phyloP scores from a whole-genome alignment of 2,888 invertebrate genomes.

The Mythimna lalbum region DNA sequence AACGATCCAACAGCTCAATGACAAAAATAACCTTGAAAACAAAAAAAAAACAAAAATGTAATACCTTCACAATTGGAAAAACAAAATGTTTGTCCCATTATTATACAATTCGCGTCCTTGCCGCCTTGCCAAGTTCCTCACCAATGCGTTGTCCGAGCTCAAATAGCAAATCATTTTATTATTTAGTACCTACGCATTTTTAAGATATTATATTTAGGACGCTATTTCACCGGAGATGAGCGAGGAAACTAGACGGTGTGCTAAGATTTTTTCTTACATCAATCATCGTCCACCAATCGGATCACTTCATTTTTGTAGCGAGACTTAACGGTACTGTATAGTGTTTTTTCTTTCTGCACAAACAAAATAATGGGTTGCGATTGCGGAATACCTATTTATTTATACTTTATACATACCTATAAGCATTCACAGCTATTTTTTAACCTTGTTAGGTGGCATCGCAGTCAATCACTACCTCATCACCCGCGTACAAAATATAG shows the following conservation, averaged over 20 bases:
- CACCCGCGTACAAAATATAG: no score
- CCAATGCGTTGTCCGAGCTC: slow-evolving; percentile 71
- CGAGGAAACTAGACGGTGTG: background rate
- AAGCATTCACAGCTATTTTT: no score
- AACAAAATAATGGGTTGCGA: no score
- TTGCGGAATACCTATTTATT: no score
- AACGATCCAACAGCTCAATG: slow-evolving; percentile 21
- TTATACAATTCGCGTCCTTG: slow-evolving; percentile 77
- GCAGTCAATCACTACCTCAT: no score
- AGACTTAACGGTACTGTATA: background rate
- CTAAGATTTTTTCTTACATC: no score
- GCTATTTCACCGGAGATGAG: background rate
- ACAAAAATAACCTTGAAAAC: slow-evolving; percentile 52
- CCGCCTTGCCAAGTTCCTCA: slow-evolving; percentile 80
- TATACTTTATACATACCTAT: no score
- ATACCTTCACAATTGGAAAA: slow-evolving; percentile 60
- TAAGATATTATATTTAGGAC: slow-evolving; percentile 56
- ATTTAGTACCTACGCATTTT: slow-evolving; percentile 72
- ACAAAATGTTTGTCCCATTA: slow-evolving; percentile 58
- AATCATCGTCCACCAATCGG: background rate
- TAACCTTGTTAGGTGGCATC: no score
- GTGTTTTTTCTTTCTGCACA: no score
- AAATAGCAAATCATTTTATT: slow-evolving; percentile 70
- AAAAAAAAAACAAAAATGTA: slow-evolving; percentile 28
- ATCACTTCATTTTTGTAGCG: background rate